Percentiles rank a stretch among this genome's conserved stretches.
Evolutionary conservation across 2,797 vertebrate genomes (phyloP).

Genomic region (Gallinago nigripennis): DNA sequence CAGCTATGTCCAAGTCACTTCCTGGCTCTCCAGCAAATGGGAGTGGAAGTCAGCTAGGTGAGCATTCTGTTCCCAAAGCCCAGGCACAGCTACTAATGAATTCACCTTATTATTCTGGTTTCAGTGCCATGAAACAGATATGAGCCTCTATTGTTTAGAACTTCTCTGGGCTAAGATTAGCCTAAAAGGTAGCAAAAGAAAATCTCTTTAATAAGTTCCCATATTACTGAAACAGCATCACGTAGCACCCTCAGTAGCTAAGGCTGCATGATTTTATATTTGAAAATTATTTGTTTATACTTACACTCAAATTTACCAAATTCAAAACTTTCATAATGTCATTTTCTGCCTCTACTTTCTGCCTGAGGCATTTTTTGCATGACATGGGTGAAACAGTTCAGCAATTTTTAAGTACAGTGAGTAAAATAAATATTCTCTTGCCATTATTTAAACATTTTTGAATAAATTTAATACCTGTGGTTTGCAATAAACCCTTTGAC

Average conservation of each 20-base stretch:
- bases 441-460: constrained; percentile 1
- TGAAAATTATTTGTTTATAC: neutral
- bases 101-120: neutral
- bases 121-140: neutral
- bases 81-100: neutral
- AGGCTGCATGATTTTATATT: neutral
- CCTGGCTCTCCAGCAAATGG: neutral
- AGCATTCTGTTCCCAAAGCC: neutral
- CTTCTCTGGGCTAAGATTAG: neutral
- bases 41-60: neutral
- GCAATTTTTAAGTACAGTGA: neutral
- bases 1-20: neutral
- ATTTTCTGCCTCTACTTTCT: neutral
- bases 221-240: neutral
- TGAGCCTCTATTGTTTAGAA: neutral
- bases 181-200: neutral
- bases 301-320: neutral
- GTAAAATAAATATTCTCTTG: neutral
- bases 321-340: neutral
- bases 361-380: neutral
- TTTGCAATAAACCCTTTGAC: constrained; percentile 13
- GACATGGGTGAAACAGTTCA: neutral
- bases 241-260: neutral
- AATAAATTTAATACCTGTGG: neutral
- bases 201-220: neutral